These are phyloP conservation scores for Stenopsyche tienmushanensis DNA, from an alignment of 1,140 invertebrate species.

Conservation along the genomic window DNA sequence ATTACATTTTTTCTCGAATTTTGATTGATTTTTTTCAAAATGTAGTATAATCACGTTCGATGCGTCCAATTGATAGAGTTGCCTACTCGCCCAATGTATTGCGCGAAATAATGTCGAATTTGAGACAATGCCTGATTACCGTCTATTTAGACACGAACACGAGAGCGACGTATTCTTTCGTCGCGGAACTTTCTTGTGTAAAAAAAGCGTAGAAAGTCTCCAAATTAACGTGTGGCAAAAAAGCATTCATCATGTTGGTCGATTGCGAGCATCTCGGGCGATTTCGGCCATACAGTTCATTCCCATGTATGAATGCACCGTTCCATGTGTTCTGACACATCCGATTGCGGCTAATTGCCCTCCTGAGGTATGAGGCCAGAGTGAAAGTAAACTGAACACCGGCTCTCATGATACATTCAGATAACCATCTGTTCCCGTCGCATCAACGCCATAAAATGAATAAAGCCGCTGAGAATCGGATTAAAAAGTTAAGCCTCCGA, in stretches of 20 bases:
- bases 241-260: background rate
- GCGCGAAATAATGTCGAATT: background rate
- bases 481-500: background rate
- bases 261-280: background rate
- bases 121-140: background rate
- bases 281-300: constrained; percentile 2
- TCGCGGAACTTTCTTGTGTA: constrained; percentile 2
- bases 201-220: background rate
- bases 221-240: background rate
- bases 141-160: background rate
- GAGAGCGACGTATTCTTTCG: background rate
- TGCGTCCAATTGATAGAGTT: background rate
- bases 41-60: background rate
- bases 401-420: constrained; percentile 5
- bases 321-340: constrained; percentile 14
- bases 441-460: constrained; percentile 15
- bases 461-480: constrained; percentile 12
- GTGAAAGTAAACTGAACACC: constrained; percentile 21
- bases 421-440: constrained; percentile 24
- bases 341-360: constrained; percentile 21
- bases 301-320: constrained; percentile 6
- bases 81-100: background rate
- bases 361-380: background rate
- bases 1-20: background rate
- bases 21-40: background rate